Conservation (phyloP, 2,113 vertebrate species). For the Myrmecobius fasciatus region DNA sequence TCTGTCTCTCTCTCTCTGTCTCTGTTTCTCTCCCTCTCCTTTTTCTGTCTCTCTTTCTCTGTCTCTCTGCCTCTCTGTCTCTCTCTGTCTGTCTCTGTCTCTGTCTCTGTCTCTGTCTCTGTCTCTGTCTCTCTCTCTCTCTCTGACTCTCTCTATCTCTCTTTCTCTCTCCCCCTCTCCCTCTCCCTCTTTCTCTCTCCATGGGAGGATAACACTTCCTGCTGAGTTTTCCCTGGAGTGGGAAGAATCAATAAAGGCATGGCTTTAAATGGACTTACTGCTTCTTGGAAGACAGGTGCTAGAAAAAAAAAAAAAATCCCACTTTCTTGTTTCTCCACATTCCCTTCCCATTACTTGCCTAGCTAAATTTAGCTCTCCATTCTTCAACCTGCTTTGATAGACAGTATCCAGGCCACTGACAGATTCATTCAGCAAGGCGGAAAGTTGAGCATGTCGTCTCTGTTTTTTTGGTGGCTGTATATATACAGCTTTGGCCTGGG, state of each 20-base stretch:
- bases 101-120: neutral
- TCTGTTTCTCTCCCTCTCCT: neutral
- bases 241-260: conserved; percentile 70
- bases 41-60: neutral
- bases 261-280: conserved; percentile 62
- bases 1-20: neutral
- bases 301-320: conserved; percentile 65
- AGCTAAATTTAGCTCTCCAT: conserved; percentile 73
- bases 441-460: neutral
- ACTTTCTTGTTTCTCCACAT: conserved; percentile 70
- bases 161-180: neutral
- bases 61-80: neutral
- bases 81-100: too few species aligned
- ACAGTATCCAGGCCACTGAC: conserved; percentile 26
- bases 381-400: neutral
- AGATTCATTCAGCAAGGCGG: neutral
- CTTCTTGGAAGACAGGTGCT: conserved; percentile 79
- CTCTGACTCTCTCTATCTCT: neutral
- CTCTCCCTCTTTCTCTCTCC: neutral
- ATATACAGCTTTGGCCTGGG: neutral
- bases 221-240: conserved; percentile 58
- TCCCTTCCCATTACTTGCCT: conserved; percentile 55
- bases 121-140: neutral
- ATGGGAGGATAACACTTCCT: conserved; percentile 5
- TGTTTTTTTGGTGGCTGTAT: neutral